phyloP scores from a whole-genome alignment of 2,797 vertebrate genomes.

The Carapus acus region DNA sequence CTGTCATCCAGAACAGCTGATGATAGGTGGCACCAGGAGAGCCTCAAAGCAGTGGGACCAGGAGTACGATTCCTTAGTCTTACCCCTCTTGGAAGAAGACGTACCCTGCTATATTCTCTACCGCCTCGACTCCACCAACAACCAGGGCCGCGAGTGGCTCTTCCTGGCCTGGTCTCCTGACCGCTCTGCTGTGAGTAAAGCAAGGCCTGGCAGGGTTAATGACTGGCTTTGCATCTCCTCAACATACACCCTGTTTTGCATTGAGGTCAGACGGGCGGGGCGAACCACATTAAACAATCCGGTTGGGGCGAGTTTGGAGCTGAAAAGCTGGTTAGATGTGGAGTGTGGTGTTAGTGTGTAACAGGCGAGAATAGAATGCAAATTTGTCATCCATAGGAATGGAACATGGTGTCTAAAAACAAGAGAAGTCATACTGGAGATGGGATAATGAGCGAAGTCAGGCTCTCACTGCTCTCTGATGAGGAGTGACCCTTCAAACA shows the following conservation, averaged over 20 bases:
- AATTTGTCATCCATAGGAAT: no score
- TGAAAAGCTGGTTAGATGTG: constrained; percentile 11
- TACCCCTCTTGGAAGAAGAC: constrained; percentile 84
- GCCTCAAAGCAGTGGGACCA: constrained; percentile 85
- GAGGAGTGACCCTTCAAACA: no score
- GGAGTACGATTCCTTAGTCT: constrained; percentile 85
- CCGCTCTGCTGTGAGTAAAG: constrained; percentile 79
- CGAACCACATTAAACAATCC: constrained; percentile 45
- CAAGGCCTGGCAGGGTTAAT: constrained; percentile 30
- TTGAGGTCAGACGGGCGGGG: constrained; percentile 42
- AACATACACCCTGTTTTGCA: constrained; percentile 32
- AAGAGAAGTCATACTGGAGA: no score
- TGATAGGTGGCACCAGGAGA: constrained; percentile 73
- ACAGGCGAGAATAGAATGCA: no score
- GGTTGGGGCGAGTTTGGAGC: constrained; percentile 4
- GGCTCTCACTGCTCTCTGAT: no score
- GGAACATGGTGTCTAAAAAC: constrained; percentile 22
- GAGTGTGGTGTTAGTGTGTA: background rate
- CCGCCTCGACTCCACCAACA: constrained; percentile 92
- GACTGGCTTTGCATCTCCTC: constrained; percentile 29
- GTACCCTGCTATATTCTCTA: constrained; percentile 91
- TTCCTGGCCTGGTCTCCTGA: constrained; percentile 97
- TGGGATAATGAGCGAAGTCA: no score
- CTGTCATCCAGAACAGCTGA: constrained; percentile 82
- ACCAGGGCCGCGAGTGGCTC: constrained; percentile 94